Conservation (phyloP, 2,888 invertebrate genomes). For the Eremobia ochroleuca region DNA sequence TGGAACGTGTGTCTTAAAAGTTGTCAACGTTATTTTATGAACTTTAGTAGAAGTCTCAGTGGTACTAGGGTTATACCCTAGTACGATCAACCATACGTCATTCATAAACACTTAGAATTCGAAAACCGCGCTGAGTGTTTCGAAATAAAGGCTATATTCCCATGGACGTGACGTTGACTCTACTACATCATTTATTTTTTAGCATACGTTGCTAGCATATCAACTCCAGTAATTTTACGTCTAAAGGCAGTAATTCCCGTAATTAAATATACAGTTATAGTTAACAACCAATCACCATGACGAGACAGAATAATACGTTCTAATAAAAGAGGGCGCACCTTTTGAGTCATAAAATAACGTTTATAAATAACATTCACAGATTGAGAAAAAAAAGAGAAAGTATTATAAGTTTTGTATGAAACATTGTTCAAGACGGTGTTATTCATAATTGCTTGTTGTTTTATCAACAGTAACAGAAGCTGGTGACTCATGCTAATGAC, state of each 20-base stretch:
- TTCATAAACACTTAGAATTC: background rate
- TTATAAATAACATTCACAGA: conserved; percentile 42
- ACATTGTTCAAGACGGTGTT: conserved; percentile 58
- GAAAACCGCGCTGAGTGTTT: background rate
- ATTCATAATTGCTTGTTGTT: conserved; percentile 62
- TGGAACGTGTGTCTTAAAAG: conserved; percentile 28
- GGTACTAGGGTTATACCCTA: no score
- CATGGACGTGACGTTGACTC: background rate
- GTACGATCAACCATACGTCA: no score
- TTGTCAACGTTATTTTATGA: conserved; percentile 48
- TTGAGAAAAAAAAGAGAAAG: conserved; percentile 29
- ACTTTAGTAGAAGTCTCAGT: background rate
- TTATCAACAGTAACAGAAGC: conserved; percentile 70
- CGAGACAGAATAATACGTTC: background rate
- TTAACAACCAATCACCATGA: background rate
- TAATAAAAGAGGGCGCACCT: background rate
- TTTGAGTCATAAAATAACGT: conserved; percentile 54
- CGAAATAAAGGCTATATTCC: background rate
- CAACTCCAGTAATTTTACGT: background rate
- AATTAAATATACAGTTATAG: background rate
- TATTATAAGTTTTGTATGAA: conserved; percentile 47
- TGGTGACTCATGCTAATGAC: conserved; percentile 80
- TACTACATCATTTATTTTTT: background rate
- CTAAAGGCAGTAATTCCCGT: background rate
- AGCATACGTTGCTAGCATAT: background rate